Evolutionary conservation across 1,140 invertebrate genomes (phyloP).

Genomic region (Psilanteris sp.): DNA sequence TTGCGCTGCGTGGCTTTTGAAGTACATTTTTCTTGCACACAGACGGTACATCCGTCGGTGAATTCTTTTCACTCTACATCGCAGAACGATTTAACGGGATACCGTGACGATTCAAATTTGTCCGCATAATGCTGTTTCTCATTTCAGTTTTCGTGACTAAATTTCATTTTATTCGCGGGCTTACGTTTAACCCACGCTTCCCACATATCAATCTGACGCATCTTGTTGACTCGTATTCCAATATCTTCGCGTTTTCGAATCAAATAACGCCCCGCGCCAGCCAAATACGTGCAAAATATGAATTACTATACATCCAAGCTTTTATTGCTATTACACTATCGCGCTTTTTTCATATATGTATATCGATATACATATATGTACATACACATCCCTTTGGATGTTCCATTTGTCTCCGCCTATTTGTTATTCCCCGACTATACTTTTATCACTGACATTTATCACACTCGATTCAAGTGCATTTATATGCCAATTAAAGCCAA

Average conservation of each 20-base stretch:
- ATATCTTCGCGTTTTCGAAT: conserved; percentile 10
- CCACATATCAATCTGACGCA: conserved; percentile 29
- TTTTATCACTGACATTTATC: conserved; percentile 5
- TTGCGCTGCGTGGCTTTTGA: conserved; percentile 5
- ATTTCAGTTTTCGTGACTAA: conserved; percentile 18
- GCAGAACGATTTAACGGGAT: conserved; percentile 17
- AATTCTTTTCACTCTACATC: conserved; percentile 12
- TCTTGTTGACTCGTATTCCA: conserved; percentile 26
- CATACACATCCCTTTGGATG: neutral
- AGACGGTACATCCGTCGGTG: neutral
- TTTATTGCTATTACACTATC: conserved; percentile 21
- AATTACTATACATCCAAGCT: conserved; percentile 7
- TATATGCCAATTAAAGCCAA: conserved; percentile 1
- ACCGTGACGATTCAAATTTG: conserved; percentile 19
- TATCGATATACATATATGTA: too few relatives aligned
- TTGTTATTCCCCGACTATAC: neutral
- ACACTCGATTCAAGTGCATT: neutral
- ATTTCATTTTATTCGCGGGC: conserved; percentile 22
- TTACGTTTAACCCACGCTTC: conserved; percentile 22
- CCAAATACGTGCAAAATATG: conserved; percentile 10
- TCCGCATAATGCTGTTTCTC: conserved; percentile 23
- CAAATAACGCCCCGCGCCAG: conserved; percentile 21
- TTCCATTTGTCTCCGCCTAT: neutral
- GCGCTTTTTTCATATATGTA: too few relatives aligned
- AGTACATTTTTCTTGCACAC: conserved; percentile 3